Evolutionary conservation across 2,113 vertebrate species (phyloP), one percentile per base, ranked within the genome.

Genomic region (Epinephelus cyanopodus): DNA sequence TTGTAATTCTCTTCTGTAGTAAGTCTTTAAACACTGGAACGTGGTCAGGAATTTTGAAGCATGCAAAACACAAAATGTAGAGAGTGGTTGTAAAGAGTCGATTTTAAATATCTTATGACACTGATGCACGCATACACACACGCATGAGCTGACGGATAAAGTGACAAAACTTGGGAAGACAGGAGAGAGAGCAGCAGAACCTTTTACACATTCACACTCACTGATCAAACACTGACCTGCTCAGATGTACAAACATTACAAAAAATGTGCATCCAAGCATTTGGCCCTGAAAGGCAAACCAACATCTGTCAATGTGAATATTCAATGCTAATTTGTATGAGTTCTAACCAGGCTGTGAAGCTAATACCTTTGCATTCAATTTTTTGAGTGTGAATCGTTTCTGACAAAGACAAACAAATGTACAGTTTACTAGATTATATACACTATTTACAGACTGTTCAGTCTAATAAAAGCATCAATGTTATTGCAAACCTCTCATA

Each of bases 381-480:
- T 14, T 81, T 72, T 52, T 29, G 57, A 74, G 53, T 15, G 15
- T 7, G 25, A 57, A 45, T 81, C 64, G 15, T 72, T 83, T 53
- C 60, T 9, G 61, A 83, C n/a, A 74, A 67, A 23, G 27, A 74
- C 33, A 81, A 82, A 80, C 10, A 73, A 77, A 83, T 58, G 50
- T 65, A 82, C 29, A 70, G 42, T 83, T 60, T 56, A 67, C 25
- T 82, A 47, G 63, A 12, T 61, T 81, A 90, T 82, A 64, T 87
- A 90, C 86, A 89, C 21, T 72, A 86, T 91, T 87, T 93, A 90
- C 87, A 92, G 3, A 64, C 47, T 61, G 57, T 42, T 81, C 71
- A 70, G n/a, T 50, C 58, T 29, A 75, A 79, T 76, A 77, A 87
- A 66, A 82, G 69, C 64, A 18, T 70, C 6, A 33, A 7, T 57